phyloP scores from a whole-genome alignment of 2,888 invertebrate genomes.

The Geophilus truncorum region DNA sequence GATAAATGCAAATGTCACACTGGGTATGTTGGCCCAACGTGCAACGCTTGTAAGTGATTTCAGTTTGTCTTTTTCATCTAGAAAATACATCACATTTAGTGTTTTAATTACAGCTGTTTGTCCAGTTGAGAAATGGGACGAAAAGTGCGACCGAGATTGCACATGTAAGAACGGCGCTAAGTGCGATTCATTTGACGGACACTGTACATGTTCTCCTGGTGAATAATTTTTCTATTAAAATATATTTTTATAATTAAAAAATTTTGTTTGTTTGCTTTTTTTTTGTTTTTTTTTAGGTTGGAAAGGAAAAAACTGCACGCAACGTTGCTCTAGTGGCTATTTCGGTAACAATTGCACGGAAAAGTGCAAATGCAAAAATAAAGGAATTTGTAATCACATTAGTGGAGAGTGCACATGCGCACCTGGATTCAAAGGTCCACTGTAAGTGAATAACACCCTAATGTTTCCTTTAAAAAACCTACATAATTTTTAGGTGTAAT shows the following conservation, averaged over 20 bases:
- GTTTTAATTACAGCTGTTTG: slow-evolving; percentile 58
- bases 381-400: slow-evolving; percentile 44
- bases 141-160: slow-evolving; percentile 70
- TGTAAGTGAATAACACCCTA: slow-evolving; percentile 34
- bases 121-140: slow-evolving; percentile 74
- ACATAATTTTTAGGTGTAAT: slow-evolving; percentile 43
- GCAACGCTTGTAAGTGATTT: slow-evolving; percentile 73
- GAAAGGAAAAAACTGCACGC: slow-evolving; percentile 65
- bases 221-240: background rate
- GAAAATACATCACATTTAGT: slow-evolving; percentile 8
- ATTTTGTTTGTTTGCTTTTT: no score
- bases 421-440: slow-evolving; percentile 41
- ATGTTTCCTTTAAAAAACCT: background rate
- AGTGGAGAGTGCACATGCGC: slow-evolving; percentile 43
- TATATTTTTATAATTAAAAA: background rate
- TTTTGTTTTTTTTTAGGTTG: slow-evolving; percentile 59
- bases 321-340: slow-evolving; percentile 42
- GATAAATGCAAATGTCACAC: slow-evolving; percentile 78
- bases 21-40: slow-evolving; percentile 82
- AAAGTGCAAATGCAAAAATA: slow-evolving; percentile 43
- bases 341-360: slow-evolving; percentile 43
- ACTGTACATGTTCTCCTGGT: slow-evolving; percentile 64
- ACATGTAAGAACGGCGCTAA: slow-evolving; percentile 75
- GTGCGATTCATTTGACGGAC: slow-evolving; percentile 82
- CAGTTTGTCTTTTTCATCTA: background rate